A percentile compares a stretch with the other conserved stretches of the same genome.
phyloP scores from a whole-genome alignment of 2,113 vertebrate species.

The Gallinago paraguaiae region DNA sequence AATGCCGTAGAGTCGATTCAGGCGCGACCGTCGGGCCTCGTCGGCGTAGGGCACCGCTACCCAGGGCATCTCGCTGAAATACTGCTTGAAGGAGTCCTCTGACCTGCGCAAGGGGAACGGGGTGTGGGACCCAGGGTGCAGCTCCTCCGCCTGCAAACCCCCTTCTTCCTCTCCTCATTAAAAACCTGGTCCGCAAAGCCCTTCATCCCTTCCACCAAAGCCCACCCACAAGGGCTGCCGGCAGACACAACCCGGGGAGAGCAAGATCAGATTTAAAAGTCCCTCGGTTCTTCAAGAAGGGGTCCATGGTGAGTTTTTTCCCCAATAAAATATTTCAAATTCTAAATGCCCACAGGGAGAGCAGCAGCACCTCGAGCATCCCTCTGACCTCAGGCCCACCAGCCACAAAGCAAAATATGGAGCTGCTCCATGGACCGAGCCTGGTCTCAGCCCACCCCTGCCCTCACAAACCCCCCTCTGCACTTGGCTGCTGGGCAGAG shows the following conservation, averaged over 20 bases:
- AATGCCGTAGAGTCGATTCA: constrained; percentile 96
- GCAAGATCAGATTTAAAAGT: neutral
- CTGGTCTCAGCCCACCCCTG: neutral
- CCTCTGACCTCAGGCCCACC: neutral
- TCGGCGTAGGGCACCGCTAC: constrained; percentile 91
- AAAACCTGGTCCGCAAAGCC: neutral
- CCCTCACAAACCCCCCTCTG: neutral
- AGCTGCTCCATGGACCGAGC: neutral
- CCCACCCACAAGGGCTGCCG: neutral
- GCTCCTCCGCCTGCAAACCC: neutral
- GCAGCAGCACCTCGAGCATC: neutral
- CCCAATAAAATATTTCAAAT: neutral
- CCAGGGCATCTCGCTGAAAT: constrained; percentile 99
- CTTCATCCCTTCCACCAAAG: neutral
- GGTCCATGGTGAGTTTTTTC: rapidly evolving
- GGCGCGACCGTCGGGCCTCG: constrained; percentile 89
- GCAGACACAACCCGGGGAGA: neutral
- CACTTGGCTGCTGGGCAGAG: neutral
- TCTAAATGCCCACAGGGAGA: neutral
- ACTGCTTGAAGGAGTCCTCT: constrained; percentile 97
- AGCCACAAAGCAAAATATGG: neutral
- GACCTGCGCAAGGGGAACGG: constrained; percentile 77
- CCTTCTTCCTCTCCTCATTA: neutral
- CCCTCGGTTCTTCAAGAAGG: neutral
- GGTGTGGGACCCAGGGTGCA: neutral